phyloP scores from a whole-genome alignment of 2,113 vertebrate species.

The Dromaius novaehollandiae region DNA sequence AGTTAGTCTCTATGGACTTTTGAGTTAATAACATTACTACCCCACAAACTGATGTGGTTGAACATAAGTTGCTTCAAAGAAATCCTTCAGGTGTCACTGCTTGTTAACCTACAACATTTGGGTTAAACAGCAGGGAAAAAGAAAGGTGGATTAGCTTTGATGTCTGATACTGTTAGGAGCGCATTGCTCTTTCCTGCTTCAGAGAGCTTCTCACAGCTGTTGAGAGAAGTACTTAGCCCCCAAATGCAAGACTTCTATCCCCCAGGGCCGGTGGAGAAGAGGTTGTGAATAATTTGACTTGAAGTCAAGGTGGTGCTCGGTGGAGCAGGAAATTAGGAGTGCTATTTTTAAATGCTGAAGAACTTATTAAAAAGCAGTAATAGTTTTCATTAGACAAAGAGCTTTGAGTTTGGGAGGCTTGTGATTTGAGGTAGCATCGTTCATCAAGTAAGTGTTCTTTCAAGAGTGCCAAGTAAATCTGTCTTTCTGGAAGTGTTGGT shows the following conservation, averaged over 20 bases:
- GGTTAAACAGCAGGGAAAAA: not conserved
- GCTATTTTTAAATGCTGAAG: slow-evolving; percentile 69
- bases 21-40: not conserved
- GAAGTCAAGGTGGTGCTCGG: slow-evolving; percentile 75
- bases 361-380: slow-evolving; percentile 72
- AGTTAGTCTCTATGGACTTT: not conserved
- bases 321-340: slow-evolving; percentile 75
- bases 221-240: slow-evolving; percentile 68
- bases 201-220: slow-evolving; percentile 62
- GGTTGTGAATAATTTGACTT: slow-evolving; percentile 74
- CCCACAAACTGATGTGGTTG: not conserved
- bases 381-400: slow-evolving; percentile 64
- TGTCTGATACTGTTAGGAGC: slow-evolving; percentile 48
- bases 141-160: not conserved
- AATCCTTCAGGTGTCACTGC: not conserved
- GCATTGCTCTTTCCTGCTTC: slow-evolving; percentile 38
- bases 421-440: slow-evolving; percentile 1
- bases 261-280: slow-evolving; percentile 55
- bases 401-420: slow-evolving; percentile 23
- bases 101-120: not conserved
- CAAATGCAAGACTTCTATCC: slow-evolving; percentile 41
- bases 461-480: slow-evolving; percentile 43
- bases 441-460: slow-evolving; percentile 55
- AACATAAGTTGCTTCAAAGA: not conserved
- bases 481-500: slow-evolving; percentile 37